Conservation (phyloP, 2,888 invertebrate species). For the Ornithoptera alexandrae region DNA sequence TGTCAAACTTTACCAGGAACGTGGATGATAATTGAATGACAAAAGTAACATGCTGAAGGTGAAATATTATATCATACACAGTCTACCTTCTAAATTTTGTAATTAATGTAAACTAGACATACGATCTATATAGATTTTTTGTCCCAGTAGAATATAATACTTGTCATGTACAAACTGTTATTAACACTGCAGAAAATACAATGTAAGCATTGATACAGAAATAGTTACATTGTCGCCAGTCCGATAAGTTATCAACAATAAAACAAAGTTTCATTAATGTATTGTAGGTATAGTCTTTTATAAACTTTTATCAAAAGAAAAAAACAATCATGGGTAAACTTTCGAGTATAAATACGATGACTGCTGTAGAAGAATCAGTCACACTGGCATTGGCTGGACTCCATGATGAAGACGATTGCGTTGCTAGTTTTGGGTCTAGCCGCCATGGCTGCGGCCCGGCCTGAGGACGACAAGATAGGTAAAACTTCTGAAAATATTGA, state of each 20-base stretch:
- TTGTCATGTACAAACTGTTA: no score
- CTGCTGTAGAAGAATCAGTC: slow-evolving; percentile 44
- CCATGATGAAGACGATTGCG: slow-evolving; percentile 61
- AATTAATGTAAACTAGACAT: no score
- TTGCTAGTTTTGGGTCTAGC: slow-evolving; percentile 58
- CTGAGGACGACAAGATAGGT: slow-evolving; percentile 58
- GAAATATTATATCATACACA: no score
- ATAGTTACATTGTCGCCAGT: not conserved
- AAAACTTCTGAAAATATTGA: slow-evolving; percentile 34
- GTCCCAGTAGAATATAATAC: no score
- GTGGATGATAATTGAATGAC: no score
- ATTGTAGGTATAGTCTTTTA: slow-evolving; percentile 2
- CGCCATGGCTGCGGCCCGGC: slow-evolving; percentile 59
- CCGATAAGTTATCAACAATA: slow-evolving; percentile 13
- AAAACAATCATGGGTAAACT: slow-evolving; percentile 18
- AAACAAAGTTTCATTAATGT: slow-evolving; percentile 18
- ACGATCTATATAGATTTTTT: no score
- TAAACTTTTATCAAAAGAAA: slow-evolving; percentile 16
- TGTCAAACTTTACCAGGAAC: no score
- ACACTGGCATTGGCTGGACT: slow-evolving; percentile 46
- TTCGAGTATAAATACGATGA: slow-evolving; percentile 50
- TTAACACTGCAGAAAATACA: no score
- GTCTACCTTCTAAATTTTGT: no score
- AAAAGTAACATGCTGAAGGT: no score
- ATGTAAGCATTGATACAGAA: no score